Evolutionary conservation across 2,797 vertebrate genomes (phyloP), one percentile per base, ranked within the genome.

Genomic region (Triplophysa yarkandensis): DNA sequence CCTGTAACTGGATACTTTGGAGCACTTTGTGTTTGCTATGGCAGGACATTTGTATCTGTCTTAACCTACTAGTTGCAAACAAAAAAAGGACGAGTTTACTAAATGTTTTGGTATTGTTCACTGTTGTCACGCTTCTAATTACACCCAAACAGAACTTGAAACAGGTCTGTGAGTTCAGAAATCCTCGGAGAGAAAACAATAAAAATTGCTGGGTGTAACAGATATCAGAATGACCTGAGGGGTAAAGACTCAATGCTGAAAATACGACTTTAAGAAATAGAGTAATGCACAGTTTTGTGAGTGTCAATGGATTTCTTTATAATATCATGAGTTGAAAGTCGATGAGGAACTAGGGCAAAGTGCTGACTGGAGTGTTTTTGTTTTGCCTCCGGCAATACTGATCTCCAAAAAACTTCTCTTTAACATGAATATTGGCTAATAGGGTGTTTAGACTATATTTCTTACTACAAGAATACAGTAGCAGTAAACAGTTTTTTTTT

Each of bases 61-160:
- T 74, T 66, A 48, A 23, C 36, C 61, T 2, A 43, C 36, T 65
- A 32, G 27, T 65, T 32, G 17, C 25, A 68, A 17, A 75, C 23
- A 67, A 75, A 75, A 50, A 57, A 13, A 72, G 34, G 27, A 65
- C 32, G 25, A 39, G 43, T 39, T 75, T 30, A 68, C 30, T 61
- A 68, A 68, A 68, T 30, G 8, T 57, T 28, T 21, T 21, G 21
- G 4, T n/a, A 11, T 75, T 68, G 64, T 61, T 68, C 60, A 16
- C 54, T 28, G 32, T 68, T 63, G 50, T 58, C 21, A 60, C 34
- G 63, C 39, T 74, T 74, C 63, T 67, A 46, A 60, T 60, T 74
- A 67, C 63, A 60, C 63, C 72, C 72, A 67, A 67, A 74, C 41
- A 65, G 23, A 67, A 68, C 28, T 23, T 8, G 17, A 61, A 75